Percentiles rank a stretch among this genome's conserved stretches.
Conservation (phyloP, 2,113 vertebrate genomes). For the Dipodomys merriami region DNA sequence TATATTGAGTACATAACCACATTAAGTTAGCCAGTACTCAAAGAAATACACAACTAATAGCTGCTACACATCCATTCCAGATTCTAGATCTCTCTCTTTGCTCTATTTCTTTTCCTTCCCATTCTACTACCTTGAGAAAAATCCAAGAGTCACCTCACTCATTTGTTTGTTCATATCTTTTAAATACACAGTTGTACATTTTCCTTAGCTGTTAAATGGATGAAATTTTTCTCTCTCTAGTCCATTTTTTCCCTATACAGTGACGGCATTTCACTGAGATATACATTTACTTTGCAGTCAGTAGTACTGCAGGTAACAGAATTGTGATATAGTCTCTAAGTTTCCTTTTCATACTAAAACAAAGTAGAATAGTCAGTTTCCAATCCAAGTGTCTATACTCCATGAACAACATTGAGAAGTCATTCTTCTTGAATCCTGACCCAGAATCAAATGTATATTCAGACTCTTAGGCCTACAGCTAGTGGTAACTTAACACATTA, state of each 20-base stretch:
- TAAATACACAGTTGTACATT: slow-evolving; percentile 30
- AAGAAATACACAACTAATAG: neutral
- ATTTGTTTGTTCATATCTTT: neutral
- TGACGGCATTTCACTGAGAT: slow-evolving; percentile 53
- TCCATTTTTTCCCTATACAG: slow-evolving; percentile 26
- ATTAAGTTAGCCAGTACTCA: neutral
- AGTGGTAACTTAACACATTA: slow-evolving; percentile 66
- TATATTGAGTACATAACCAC: neutral
- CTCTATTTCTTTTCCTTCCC: slow-evolving; percentile 3
- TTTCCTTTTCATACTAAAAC: slow-evolving; percentile 48
- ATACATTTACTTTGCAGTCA: slow-evolving; percentile 12
- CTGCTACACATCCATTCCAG: neutral
- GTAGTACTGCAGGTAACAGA: slow-evolving; percentile 44
- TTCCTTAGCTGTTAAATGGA: slow-evolving; percentile 31
- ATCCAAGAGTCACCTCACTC: slow-evolving; percentile 37
- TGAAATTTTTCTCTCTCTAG: slow-evolving; percentile 25
- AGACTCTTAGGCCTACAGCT: slow-evolving; percentile 58
- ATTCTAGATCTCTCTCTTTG: neutral
- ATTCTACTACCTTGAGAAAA: slow-evolving; percentile 8
- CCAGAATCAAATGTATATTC: slow-evolving; percentile 60
- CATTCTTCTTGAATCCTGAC: slow-evolving; percentile 58
- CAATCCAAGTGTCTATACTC: slow-evolving; percentile 64
- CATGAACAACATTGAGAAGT: slow-evolving; percentile 57
- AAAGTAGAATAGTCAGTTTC: slow-evolving; percentile 51
- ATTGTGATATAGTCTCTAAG: slow-evolving; percentile 44